A percentile compares a stretch with the other conserved stretches of the same genome.
These are phyloP conservation scores for Tenthredo mesomela DNA, from an alignment of 2,888 invertebrate species.

Conservation along the genomic window DNA sequence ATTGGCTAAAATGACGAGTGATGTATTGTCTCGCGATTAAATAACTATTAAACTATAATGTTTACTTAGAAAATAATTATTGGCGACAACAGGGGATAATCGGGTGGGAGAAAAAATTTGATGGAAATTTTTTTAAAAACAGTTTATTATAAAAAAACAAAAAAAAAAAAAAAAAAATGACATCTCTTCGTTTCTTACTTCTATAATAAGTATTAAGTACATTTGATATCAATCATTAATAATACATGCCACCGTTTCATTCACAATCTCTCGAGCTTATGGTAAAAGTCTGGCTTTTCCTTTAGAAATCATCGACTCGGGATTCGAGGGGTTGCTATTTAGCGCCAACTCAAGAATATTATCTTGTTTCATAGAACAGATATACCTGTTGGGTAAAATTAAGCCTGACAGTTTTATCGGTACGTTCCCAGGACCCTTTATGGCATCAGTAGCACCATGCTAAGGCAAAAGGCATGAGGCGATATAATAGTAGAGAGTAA, in stretches of 20 bases:
- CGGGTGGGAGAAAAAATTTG: not conserved
- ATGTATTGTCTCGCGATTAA: slow-evolving; percentile 42
- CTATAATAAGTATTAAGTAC: slow-evolving; percentile 37
- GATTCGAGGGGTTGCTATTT: slow-evolving; percentile 24
- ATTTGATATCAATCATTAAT: slow-evolving; percentile 18
- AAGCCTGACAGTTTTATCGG: slow-evolving; percentile 71
- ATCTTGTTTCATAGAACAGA: slow-evolving; percentile 41
- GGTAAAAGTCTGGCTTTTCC: not conserved
- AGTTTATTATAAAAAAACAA: not conserved
- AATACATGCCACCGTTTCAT: not conserved
- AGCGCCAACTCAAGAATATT: slow-evolving; percentile 40
- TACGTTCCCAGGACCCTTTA: slow-evolving; percentile 75
- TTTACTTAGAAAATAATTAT: not conserved
- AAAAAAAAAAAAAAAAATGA: not conserved
- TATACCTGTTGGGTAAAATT: slow-evolving; percentile 56
- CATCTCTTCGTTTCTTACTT: slow-evolving; percentile 6
- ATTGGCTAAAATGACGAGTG: slow-evolving; percentile 37
- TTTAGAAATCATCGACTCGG: not conserved
- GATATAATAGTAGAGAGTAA: slow-evolving; percentile 50
- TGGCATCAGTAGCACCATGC: slow-evolving; percentile 73
- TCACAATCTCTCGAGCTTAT: not conserved
- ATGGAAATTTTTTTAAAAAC: not conserved
- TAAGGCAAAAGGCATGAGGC: slow-evolving; percentile 36
- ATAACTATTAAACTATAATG: not conserved
- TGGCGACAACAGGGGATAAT: not conserved